Evolutionary conservation across 2,113 vertebrate genomes (phyloP).

Genomic region (Excalfactoria chinensis): DNA sequence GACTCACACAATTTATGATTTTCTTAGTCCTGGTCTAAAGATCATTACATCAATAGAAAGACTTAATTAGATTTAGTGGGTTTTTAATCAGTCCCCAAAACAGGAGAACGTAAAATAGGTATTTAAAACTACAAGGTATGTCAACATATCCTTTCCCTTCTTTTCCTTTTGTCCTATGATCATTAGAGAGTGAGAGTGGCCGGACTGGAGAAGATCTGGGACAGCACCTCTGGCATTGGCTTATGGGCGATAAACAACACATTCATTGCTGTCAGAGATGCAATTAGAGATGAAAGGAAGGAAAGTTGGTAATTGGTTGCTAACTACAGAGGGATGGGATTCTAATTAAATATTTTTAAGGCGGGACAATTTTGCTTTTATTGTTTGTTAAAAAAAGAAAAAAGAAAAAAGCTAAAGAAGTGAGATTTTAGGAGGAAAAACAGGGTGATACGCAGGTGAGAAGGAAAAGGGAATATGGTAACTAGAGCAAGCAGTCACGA

Average conservation of each 20-base stretch:
- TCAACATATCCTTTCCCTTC: background rate
- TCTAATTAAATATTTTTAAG: background rate
- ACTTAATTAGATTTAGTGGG: constrained; percentile 18
- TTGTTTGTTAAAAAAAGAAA: background rate
- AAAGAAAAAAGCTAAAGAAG: background rate
- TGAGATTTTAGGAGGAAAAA: constrained; percentile 5
- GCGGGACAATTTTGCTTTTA: background rate
- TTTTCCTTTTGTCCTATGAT: background rate
- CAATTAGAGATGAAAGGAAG: constrained; percentile 25
- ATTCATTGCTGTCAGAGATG: background rate
- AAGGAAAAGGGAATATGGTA: background rate
- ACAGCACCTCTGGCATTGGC: background rate
- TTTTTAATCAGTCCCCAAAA: constrained; percentile 5
- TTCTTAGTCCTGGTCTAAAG: background rate
- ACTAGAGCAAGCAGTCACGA: background rate
- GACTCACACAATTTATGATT: constrained; percentile 18
- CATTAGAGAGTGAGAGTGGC: background rate
- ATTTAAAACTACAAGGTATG: background rate
- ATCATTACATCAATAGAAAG: background rate
- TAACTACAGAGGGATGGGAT: background rate
- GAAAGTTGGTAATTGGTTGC: background rate
- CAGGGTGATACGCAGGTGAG: background rate
- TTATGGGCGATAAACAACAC: background rate
- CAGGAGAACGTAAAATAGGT: background rate
- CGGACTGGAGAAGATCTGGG: background rate